phyloP scores from a whole-genome alignment of 2,797 vertebrate genomes.

The Pantherophis vulpinus region DNA sequence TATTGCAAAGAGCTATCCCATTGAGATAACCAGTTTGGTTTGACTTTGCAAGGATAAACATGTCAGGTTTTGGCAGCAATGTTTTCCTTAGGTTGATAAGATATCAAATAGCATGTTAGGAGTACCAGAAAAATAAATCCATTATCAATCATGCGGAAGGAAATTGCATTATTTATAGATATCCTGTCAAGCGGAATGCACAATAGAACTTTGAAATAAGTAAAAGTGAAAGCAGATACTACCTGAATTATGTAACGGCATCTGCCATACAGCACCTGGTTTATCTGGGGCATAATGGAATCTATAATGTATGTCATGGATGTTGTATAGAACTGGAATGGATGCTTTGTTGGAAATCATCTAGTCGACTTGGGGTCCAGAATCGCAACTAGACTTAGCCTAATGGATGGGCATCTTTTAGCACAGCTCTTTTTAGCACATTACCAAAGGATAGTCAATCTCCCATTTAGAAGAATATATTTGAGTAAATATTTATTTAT shows the following conservation, averaged over 20 bases:
- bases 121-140: slow-evolving; percentile 38
- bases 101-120: slow-evolving; percentile 18
- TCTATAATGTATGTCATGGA: not conserved
- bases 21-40: not conserved
- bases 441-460: not conserved
- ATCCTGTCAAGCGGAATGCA: slow-evolving; percentile 18
- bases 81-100: slow-evolving; percentile 30
- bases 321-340: not conserved
- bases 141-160: slow-evolving; percentile 29
- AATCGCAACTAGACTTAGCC: not conserved
- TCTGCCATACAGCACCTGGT: not conserved
- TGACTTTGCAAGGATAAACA: slow-evolving; percentile 9
- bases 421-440: not conserved
- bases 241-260: not conserved
- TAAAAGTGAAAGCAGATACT: not conserved
- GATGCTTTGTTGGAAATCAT: not conserved
- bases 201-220: slow-evolving; percentile 21
- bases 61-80: slow-evolving; percentile 25
- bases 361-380: not conserved
- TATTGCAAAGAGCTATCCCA: not conserved
- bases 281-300: not conserved
- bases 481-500: too few species aligned
- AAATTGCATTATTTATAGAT: slow-evolving; percentile 29
- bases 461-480: not conserved
- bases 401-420: not conserved